Evolutionary conservation across 2,797 vertebrate species (phyloP), one percentile per base, ranked within the genome.

Genomic region (Neosilurus hyrtlii): DNA sequence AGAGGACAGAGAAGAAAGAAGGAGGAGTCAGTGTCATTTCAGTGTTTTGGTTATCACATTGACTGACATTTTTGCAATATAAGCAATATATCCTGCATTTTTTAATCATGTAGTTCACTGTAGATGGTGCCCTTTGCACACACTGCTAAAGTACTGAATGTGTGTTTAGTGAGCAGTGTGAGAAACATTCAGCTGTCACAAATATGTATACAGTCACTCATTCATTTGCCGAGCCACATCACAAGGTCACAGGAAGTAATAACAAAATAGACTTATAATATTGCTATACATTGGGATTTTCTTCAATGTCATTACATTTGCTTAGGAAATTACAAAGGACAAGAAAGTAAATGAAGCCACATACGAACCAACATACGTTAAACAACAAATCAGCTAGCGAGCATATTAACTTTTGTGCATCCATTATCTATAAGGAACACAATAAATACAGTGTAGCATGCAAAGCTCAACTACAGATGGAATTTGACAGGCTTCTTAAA

Each of bases 51-150:
- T 75, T 59, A 75, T 35, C 20, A 59, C 20, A n/a, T 16, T 59
- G 14, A 59, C 9, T 75, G 30, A 57, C 51, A 26, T 2, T 54
- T 43, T 59, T 54, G n/a, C n/a, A n/a, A n/a, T n/a, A n/a, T n/a
- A n/a, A n/a, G n/a, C n/a, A n/a, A n/a, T n/a, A n/a, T n/a, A n/a
- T n/a, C n/a, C n/a, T n/a, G 16, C 16, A 7, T 62, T 49, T 62
- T 77, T 77, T 18, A 61, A 75, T 11, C 73, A 26, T 59, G n/a
- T 20, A 22, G 7, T 26, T 20, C 11, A 57, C 82, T 65, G 76
- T 73, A 80, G 82, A 66, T 83, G 77, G 77, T 30, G 77, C 67
- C 72, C 35, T 84, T 73, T 51, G 35, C 30, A 57, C 6, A 63
- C 7, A 3, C 37, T 76, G 30, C 20, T 76, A 59, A 73, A 12